phyloP scores from a whole-genome alignment of 2,797 vertebrate species.

The Lepilemur septentrionalis region DNA sequence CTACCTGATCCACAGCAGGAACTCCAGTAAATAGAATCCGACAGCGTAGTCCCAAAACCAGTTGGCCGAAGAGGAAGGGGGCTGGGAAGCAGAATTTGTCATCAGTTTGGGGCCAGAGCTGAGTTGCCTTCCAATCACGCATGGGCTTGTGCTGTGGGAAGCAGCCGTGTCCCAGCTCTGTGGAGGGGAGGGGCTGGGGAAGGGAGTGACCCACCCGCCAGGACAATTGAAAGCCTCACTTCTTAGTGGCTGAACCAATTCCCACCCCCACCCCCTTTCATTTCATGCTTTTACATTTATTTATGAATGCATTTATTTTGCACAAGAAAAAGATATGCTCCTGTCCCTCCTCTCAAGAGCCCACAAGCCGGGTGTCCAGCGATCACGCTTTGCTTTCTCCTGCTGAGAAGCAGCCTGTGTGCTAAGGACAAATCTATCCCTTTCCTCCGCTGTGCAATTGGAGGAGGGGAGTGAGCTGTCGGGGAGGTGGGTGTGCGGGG shows the following conservation, averaged over 20 bases:
- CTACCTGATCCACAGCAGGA: constrained; percentile 87
- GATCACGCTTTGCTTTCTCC: not conserved
- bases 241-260: not conserved
- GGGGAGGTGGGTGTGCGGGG: not conserved
- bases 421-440: not conserved
- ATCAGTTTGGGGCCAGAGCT: not conserved
- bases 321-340: not conserved
- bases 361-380: no score
- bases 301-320: not conserved
- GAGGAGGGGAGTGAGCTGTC: not conserved
- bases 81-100: constrained; percentile 61
- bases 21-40: constrained; percentile 85
- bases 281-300: not conserved
- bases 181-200: no score
- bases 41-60: constrained; percentile 85
- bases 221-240: not conserved
- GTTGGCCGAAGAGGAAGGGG: constrained; percentile 72
- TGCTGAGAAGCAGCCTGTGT: not conserved
- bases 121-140: not conserved
- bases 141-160: not conserved
- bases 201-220: no score
- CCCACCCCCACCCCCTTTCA: not conserved
- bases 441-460: not conserved
- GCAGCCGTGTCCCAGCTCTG: not conserved
- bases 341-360: not conserved